These are phyloP conservation scores for Cottus gobio DNA, from an alignment of 2,113 vertebrate species.

Conservation along the genomic window DNA sequence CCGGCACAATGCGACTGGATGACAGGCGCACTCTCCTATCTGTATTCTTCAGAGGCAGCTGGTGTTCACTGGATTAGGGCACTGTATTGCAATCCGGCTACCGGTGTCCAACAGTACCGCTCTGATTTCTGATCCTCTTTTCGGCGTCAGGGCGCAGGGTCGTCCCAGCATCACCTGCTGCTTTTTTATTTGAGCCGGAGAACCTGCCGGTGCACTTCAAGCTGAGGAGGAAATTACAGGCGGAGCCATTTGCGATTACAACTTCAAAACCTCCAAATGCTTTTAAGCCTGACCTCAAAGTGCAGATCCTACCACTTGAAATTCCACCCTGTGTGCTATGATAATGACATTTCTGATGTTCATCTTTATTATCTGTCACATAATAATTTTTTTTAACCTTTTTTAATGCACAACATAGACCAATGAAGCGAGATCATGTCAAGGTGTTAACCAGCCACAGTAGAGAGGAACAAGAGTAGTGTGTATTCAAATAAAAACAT, in stretches of 20 bases:
- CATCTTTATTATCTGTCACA: constrained; percentile 1
- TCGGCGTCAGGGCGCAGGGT: background rate
- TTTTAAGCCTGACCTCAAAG: constrained; percentile 37
- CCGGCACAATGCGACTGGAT: too few species aligned
- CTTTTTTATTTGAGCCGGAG: constrained; percentile 18
- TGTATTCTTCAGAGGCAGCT: background rate
- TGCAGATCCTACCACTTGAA: constrained; percentile 8
- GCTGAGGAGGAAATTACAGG: constrained; percentile 25
- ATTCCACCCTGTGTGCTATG: background rate
- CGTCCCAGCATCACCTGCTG: constrained; percentile 15
- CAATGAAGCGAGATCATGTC: background rate
- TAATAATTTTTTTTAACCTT: background rate
- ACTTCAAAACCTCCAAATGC: background rate
- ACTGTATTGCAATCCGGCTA: background rate
- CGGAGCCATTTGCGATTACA: constrained; percentile 9
- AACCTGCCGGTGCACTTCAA: constrained; percentile 32
- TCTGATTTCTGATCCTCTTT: constrained; percentile 18
- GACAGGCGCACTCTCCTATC: background rate
- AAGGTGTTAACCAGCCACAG: background rate
- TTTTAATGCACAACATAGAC: background rate
- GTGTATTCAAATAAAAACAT: background rate
- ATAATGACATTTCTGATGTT: background rate
- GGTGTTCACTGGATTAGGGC: constrained; percentile 12
- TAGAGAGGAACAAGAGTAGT: background rate
- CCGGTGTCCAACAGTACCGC: constrained; percentile 17